phyloP scores from a whole-genome alignment of 92 coral and sea anemone genomes.

The Pocillopora meandrina region DNA sequence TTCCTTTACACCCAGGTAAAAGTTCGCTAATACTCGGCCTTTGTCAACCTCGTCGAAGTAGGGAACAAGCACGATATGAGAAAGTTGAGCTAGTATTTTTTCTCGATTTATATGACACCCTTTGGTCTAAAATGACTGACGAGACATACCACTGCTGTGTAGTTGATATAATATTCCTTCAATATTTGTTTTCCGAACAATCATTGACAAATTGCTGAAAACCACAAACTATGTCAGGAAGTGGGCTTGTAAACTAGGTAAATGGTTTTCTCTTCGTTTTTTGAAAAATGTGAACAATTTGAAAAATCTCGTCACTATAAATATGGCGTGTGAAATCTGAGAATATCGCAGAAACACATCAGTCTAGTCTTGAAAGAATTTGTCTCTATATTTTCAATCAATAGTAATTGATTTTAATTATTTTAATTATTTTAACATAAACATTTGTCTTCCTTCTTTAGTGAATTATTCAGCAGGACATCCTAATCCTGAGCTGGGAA shows the following conservation, averaged over 20 bases:
- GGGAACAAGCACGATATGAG: neutral
- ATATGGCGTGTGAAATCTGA: neutral
- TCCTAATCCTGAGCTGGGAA: too few relatives aligned
- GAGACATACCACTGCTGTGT: neutral
- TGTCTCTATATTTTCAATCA: neutral
- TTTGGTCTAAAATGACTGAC: constrained; percentile 36
- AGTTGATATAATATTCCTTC: neutral
- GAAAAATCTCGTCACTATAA: neutral
- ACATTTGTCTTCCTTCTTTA: neutral
- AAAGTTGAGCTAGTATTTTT: neutral
- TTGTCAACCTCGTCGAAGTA: neutral
- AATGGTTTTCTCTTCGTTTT: neutral
- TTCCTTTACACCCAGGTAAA: constrained; percentile 54
- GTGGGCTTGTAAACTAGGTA: neutral
- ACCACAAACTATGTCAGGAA: constrained; percentile 11
- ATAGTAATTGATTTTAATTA: neutral
- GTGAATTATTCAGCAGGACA: neutral
- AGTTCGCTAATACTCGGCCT: constrained; percentile 18
- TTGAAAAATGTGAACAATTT: constrained; percentile 10
- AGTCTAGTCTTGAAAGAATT: neutral
- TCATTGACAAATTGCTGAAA: neutral
- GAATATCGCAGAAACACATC: neutral
- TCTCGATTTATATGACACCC: neutral
- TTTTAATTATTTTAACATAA: neutral
- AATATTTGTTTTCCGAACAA: neutral